phyloP scores from a whole-genome alignment of 2,113 vertebrate species.

The Hymenochirus boettgeri region DNA sequence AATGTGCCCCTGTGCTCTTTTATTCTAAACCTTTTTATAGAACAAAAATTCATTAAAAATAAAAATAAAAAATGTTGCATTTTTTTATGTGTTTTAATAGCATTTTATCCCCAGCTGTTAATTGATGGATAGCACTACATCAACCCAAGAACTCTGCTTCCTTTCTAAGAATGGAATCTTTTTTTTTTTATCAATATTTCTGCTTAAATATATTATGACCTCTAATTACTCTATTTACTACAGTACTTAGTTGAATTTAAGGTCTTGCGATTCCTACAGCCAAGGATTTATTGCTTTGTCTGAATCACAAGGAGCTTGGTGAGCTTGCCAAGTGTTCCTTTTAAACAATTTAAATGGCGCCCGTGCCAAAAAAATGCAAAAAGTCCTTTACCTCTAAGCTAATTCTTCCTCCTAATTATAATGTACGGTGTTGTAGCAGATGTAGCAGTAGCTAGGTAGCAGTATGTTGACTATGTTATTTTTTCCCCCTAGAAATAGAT shows the following conservation, averaged over 20 bases:
- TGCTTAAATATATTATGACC: neutral
- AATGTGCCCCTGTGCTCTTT: no score
- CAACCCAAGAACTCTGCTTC: no score
- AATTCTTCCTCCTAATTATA: neutral
- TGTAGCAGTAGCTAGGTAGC: constrained; percentile 55
- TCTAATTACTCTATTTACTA: neutral
- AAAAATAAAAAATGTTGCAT: no score
- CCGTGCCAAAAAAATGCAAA: neutral
- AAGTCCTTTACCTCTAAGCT: neutral
- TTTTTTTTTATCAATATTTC: constrained; percentile 34
- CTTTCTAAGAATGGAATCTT: constrained; percentile 41
- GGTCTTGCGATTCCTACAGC: neutral
- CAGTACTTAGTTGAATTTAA: neutral
- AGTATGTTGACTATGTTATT: constrained; percentile 49
- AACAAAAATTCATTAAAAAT: no score
- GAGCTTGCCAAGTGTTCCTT: neutral
- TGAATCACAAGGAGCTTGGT: neutral
- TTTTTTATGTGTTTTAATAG: no score
- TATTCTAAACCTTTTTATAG: no score
- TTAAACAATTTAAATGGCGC: neutral
- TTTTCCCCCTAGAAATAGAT: constrained; percentile 53
- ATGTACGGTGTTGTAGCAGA: neutral
- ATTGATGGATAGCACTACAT: no score
- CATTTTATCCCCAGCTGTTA: no score
- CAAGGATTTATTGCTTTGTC: constrained; percentile 3